Evolutionary conservation across 2,888 invertebrate genomes (phyloP).

Genomic region (Mycalesis mineus): DNA sequence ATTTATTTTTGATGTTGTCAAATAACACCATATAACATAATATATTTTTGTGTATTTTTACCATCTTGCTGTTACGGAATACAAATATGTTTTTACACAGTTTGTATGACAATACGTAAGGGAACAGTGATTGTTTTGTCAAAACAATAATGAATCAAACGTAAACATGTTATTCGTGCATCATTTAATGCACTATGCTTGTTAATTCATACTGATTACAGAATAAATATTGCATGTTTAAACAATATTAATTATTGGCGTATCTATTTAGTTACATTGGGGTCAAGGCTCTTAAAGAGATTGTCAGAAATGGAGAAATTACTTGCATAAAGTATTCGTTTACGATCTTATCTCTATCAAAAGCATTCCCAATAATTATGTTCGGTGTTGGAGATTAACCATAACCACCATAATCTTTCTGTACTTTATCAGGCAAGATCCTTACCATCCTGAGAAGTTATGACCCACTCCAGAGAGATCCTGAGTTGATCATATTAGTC

Average conservation of each 20-base stretch:
- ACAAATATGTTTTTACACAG: not conserved
- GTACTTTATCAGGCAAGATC: no score
- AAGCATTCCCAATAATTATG: no score
- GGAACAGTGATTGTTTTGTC: not conserved
- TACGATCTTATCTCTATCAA: no score
- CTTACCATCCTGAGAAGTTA: no score
- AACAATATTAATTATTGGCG: not conserved
- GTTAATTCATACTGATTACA: conserved; percentile 1
- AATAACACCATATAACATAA: conserved; percentile 7
- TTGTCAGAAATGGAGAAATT: no score
- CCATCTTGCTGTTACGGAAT: not conserved
- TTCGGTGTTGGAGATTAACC: no score
- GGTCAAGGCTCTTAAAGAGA: no score
- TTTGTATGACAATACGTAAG: not conserved
- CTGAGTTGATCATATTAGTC: no score
- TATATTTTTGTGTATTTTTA: not conserved
- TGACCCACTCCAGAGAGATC: no score
- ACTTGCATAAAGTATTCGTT: no score
- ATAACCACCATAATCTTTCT: no score
- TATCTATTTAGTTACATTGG: no score
- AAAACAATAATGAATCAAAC: not conserved
- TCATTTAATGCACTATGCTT: conserved; percentile 3
- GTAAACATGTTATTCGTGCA: conserved; percentile 10
- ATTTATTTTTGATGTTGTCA: conserved; percentile 38
- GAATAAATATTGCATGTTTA: not conserved